A percentile compares a stretch with the other conserved stretches of the same genome.
Evolutionary conservation across 64 coral and sea anemone genomes (phyloP).

Genomic region (Porites australiensis): DNA sequence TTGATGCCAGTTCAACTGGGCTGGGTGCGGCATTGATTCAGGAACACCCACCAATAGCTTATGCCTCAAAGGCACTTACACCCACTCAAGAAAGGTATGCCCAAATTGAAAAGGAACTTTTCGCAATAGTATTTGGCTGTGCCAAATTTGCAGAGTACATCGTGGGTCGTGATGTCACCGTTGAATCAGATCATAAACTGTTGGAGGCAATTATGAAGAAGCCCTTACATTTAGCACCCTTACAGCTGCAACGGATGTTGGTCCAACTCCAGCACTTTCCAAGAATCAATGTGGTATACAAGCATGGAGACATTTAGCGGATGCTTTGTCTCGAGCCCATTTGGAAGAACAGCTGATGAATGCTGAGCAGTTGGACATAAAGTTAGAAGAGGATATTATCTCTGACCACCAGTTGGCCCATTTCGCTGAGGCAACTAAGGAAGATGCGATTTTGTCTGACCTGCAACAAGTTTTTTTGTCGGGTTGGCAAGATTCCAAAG

Average conservation of each 20-base stretch:
- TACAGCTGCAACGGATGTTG: slow-evolving; percentile 48
- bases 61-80: background rate
- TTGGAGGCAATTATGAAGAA: slow-evolving; percentile 18
- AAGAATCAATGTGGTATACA: slow-evolving; percentile 24
- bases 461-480: background rate
- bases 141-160: slow-evolving; percentile 53
- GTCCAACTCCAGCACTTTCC: slow-evolving; percentile 26
- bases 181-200: slow-evolving; percentile 30
- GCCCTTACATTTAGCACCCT: background rate
- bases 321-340: too few species aligned
- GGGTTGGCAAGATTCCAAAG: background rate
- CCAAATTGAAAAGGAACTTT: too few species aligned
- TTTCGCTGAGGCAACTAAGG: background rate
- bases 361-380: too few species aligned
- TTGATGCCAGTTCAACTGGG: slow-evolving; percentile 14
- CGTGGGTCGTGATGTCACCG: slow-evolving; percentile 6
- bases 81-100: background rate
- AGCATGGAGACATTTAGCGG: background rate
- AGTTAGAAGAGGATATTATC: too few species aligned
- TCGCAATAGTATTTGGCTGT: slow-evolving; percentile 60
- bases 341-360: too few species aligned
- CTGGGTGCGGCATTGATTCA: background rate
- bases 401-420: background rate
- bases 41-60: background rate
- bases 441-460: background rate